Conservation (phyloP, 2,888 invertebrate genomes). For the Alsophila aescularia region DNA sequence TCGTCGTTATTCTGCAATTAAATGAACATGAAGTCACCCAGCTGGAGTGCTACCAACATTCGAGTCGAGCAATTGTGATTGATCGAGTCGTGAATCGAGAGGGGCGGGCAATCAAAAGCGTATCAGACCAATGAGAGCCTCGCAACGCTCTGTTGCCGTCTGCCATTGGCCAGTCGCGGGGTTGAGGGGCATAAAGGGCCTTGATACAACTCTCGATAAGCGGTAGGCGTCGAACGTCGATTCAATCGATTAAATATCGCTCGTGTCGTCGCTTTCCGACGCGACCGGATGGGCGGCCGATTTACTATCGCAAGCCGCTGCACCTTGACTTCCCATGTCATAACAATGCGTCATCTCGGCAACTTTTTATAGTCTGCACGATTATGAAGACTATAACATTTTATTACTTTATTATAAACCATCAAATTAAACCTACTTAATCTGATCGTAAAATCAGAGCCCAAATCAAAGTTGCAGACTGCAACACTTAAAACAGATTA, state of each 20-base stretch:
- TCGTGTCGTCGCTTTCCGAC: slow-evolving; percentile 48
- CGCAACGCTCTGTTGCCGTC: slow-evolving; percentile 52
- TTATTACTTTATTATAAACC: slow-evolving; percentile 24
- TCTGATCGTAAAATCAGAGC: slow-evolving; percentile 61
- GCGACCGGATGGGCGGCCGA: slow-evolving; percentile 40
- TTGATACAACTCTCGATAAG: slow-evolving; percentile 81
- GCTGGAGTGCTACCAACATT: slow-evolving; percentile 63
- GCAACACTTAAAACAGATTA: slow-evolving; percentile 72
- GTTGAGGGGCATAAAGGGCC: slow-evolving; percentile 74
- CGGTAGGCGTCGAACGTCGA: slow-evolving; percentile 75
- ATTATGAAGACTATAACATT: slow-evolving; percentile 13
- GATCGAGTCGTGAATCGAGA: slow-evolving; percentile 78
- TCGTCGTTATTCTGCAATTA: slow-evolving; percentile 44
- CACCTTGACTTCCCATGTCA: slow-evolving; percentile 29
- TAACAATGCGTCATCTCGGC: slow-evolving; percentile 18
- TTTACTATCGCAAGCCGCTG: slow-evolving; percentile 22
- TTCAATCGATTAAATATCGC: slow-evolving; percentile 71
- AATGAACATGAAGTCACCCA: slow-evolving; percentile 50
- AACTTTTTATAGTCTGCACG: slow-evolving; percentile 15
- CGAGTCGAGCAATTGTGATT: slow-evolving; percentile 76
- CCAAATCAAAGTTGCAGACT: slow-evolving; percentile 67
- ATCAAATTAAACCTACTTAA: slow-evolving; percentile 45
- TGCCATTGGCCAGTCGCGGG: slow-evolving; percentile 71
- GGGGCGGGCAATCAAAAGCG: slow-evolving; percentile 83
- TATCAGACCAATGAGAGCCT: slow-evolving; percentile 76